Base-by-base conservation (phyloP, 64 coral and sea anemone genomes). In the Hydrozoanthus tunicans region DNA sequence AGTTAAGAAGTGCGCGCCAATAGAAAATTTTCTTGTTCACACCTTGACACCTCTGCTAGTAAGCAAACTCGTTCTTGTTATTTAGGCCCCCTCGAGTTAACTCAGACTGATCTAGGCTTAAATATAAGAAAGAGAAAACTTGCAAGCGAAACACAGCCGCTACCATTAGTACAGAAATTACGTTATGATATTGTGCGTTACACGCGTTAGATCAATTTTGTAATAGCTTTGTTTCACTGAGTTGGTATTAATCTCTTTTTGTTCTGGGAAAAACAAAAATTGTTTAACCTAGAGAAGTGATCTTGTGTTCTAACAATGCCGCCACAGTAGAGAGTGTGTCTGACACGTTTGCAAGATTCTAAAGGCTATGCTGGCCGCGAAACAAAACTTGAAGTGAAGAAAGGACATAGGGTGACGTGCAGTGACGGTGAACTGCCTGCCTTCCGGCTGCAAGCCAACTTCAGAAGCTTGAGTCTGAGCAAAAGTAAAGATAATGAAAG, bases 401-500 rank as follows among this genome's bases (percentile, higher is more conserved):
- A 17, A 11, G 64, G 64, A 14, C 64, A 15, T 66, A 4, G 4
- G 4, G 4, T 13, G 64, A 9, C 12, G 10, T 11, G 64, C 4
- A 66, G 12, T 66, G 12, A 4, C 17, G 0, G 64, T 66, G 64
- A 66, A 66, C 12, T 83, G 81, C 65, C 81, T 83, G 81, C 14
- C 60, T 32, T 17, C 26, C 60, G 3, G 51, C 20, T 51, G 51
- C 32, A 83, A 56, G 8, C 64, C 64, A 13, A 68, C 61, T 83
- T 7, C 12, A 59, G 54, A 5, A 53, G 32, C 15, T 20, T 54
- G 26, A 64, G 64, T 68, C 51, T 51, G 56, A 43, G 56, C 17
- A 54, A 86, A 86, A 86, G 84, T 74, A 88, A 88, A 88, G 84
- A 88, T 88, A 88, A 73, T 86, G 83, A 86, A 72, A 51, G 24